phyloP scores from a whole-genome alignment of 2,113 vertebrate species.

The Excalfactoria chinensis region DNA sequence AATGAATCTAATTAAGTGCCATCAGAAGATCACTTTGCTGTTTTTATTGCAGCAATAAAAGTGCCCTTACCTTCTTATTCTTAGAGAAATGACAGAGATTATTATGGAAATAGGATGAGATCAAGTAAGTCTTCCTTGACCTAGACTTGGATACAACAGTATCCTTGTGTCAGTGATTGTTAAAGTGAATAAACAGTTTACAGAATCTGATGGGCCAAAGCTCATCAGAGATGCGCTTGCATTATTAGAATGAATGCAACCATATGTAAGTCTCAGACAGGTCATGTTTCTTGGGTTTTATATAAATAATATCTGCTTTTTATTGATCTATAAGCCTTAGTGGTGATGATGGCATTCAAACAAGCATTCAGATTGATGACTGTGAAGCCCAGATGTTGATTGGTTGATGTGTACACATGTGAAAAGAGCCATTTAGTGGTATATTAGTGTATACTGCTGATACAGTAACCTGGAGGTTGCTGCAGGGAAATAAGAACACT shows the following conservation, averaged over 20 bases:
- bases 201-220: constrained; percentile 10
- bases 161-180: constrained; percentile 22
- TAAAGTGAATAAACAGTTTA: constrained; percentile 47
- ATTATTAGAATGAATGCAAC: constrained; percentile 73
- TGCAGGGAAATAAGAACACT: constrained; percentile 38
- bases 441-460: not conserved
- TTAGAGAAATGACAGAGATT: constrained; percentile 75
- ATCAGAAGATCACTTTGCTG: constrained; percentile 75
- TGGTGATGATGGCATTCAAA: constrained; percentile 43
- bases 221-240: constrained; percentile 48
- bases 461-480: constrained; percentile 4
- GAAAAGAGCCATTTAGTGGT: constrained; percentile 26
- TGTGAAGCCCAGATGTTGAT: not conserved
- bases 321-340: constrained; percentile 55
- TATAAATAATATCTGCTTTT: constrained; percentile 63
- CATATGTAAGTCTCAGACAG: constrained; percentile 49
- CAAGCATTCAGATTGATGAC: constrained; percentile 41
- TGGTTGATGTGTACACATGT: constrained; percentile 3
- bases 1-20: constrained; percentile 77
- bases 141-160: constrained; percentile 55
- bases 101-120: constrained; percentile 70
- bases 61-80: constrained; percentile 75
- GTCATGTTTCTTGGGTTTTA: constrained; percentile 59
- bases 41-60: constrained; percentile 75
- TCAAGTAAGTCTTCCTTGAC: constrained; percentile 68